Percentiles rank a stretch among this genome's conserved stretches.
phyloP scores from a whole-genome alignment of 2,888 invertebrate genomes.

The Dolichopus griseipennis region DNA sequence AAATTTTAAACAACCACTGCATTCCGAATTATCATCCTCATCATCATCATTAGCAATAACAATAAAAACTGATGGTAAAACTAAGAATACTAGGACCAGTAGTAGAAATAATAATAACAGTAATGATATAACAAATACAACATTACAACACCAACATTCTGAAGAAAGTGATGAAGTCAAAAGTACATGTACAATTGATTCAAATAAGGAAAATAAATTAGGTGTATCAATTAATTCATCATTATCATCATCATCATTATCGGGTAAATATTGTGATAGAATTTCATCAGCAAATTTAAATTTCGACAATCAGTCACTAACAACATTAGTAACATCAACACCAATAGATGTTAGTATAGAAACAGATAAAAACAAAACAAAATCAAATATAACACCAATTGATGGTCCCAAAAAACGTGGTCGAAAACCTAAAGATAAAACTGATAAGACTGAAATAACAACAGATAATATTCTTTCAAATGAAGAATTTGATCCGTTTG shows the following conservation, averaged over 20 bases:
- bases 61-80: not conserved
- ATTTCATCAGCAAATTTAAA: not conserved
- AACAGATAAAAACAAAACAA: not conserved
- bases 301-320: conserved; percentile 9
- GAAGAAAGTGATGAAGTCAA: conserved; percentile 2
- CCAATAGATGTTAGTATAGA: not conserved
- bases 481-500: conserved; percentile 11
- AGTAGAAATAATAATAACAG: not conserved
- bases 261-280: not conserved
- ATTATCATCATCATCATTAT: not conserved
- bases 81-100: not conserved
- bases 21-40: not conserved
- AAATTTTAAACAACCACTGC: conserved; percentile 1
- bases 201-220: conserved; percentile 9
- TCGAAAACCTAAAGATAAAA: conserved; percentile 12
- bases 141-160: not conserved
- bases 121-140: not conserved
- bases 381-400: conserved; percentile 10
- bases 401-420: conserved; percentile 13
- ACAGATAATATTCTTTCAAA: not conserved
- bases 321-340: conserved; percentile 6
- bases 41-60: not conserved
- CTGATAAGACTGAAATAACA: not conserved
- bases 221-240: not conserved
- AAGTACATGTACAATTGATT: not conserved